phyloP scores from a whole-genome alignment of 2,113 vertebrate species.

The Mellivora capensis region DNA sequence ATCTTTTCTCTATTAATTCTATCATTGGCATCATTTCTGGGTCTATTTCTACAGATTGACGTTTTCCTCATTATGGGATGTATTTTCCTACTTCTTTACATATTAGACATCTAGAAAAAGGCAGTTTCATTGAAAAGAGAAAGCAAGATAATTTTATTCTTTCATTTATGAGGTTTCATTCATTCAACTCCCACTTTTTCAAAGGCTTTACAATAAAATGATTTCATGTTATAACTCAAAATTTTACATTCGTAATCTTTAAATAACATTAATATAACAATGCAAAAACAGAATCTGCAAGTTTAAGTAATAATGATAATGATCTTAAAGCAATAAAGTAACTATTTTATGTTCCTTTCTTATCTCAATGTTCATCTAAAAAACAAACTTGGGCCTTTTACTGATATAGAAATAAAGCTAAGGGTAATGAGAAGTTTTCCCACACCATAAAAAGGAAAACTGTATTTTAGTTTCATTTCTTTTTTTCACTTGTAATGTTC shows the following conservation, averaged over 20 bases:
- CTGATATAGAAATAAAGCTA: constrained; percentile 11
- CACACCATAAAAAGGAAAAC: constrained; percentile 55
- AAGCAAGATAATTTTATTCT: constrained; percentile 3
- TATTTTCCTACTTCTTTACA: background rate
- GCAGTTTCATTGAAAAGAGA: background rate
- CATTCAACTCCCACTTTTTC: background rate
- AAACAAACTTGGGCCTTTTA: constrained; percentile 18
- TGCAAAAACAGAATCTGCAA: background rate
- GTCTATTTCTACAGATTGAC: background rate
- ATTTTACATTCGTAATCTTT: background rate
- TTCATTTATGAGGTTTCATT: constrained; percentile 12
- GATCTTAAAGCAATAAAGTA: background rate
- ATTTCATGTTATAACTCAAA: background rate
- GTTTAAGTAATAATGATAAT: background rate
- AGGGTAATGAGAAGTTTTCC: constrained; percentile 34
- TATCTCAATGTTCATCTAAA: constrained; percentile 28
- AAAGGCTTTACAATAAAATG: background rate
- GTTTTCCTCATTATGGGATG: background rate
- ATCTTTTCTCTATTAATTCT: background rate
- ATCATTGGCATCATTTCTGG: constrained; percentile 17
- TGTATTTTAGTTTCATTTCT: constrained; percentile 26
- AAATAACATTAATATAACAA: background rate
- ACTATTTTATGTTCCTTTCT: constrained; percentile 31
- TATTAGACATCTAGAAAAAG: background rate
- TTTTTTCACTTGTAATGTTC: constrained; percentile 17